Evolutionary conservation across 1,140 invertebrate species (phyloP).

Genomic region (Euschistus heros): DNA sequence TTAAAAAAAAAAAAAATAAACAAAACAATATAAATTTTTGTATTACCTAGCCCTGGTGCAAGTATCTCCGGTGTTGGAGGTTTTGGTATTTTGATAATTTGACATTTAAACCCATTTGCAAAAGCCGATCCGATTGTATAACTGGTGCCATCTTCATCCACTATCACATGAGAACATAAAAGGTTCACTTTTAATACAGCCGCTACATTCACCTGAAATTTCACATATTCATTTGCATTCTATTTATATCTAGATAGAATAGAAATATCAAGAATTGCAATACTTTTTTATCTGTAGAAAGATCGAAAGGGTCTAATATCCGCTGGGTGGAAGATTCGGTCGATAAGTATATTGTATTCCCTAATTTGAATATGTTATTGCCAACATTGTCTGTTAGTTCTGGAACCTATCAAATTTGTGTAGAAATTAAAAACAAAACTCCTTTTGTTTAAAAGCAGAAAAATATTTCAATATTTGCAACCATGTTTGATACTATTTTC

Average conservation of each 20-base stretch:
- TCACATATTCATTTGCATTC: not conserved
- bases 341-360: conserved; percentile 36
- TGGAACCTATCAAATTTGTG: conserved; percentile 31
- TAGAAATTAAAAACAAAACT: not conserved
- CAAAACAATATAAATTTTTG: too few species aligned
- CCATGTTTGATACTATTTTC: conserved; percentile 33
- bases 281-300: conserved; percentile 38
- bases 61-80: not conserved
- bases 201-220: conserved; percentile 31
- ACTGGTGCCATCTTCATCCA: conserved; percentile 34
- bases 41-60: not conserved
- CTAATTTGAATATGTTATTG: conserved; percentile 35
- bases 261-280: not conserved
- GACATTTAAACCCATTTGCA: conserved; percentile 24
- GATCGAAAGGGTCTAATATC: conserved; percentile 34
- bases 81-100: conserved; percentile 19
- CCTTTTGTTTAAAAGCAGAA: too few species aligned
- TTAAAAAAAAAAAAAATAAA: too few species aligned
- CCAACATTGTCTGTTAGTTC: conserved; percentile 38
- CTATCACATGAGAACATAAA: conserved; percentile 36
- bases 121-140: conserved; percentile 36
- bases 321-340: conserved; percentile 38
- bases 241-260: not conserved
- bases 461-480: too few species aligned
- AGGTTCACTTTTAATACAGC: conserved; percentile 35